phyloP scores from a whole-genome alignment of 2,888 invertebrate species.

The Pediacus dermestoides region DNA sequence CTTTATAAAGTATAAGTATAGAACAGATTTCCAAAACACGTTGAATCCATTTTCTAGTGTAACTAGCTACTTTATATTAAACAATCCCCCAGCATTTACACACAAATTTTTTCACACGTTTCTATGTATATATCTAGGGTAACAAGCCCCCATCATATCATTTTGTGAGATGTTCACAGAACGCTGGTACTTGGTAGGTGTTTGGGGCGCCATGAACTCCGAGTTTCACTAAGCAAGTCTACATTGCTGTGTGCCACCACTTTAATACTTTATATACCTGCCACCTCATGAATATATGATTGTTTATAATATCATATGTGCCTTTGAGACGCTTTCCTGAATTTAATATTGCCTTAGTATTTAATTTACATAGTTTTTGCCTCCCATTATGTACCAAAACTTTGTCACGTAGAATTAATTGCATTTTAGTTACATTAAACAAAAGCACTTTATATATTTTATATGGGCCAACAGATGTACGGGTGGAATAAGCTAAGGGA shows the following conservation, averaged over 20 bases:
- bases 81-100: slow-evolving; percentile 30
- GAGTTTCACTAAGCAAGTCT: slow-evolving; percentile 1
- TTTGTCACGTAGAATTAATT: too few species aligned
- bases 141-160: slow-evolving; percentile 11
- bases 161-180: slow-evolving; percentile 5
- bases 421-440: too few species aligned
- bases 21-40: too few species aligned
- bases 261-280: slow-evolving; percentile 35
- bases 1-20: too few species aligned
- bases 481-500: too few species aligned
- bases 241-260: slow-evolving; percentile 18
- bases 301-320: slow-evolving; percentile 35
- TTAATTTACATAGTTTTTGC: slow-evolving; percentile 20
- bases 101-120: slow-evolving; percentile 28
- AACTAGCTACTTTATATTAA: too few species aligned
- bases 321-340: slow-evolving; percentile 26
- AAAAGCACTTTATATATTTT: too few species aligned
- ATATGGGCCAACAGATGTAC: too few species aligned
- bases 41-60: too few species aligned
- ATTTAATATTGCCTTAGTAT: slow-evolving; percentile 27
- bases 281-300: slow-evolving; percentile 35
- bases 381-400: too few species aligned
- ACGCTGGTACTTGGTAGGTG: slow-evolving; percentile 4
- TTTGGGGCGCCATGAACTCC: neutral
- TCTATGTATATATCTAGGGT: slow-evolving; percentile 5